phyloP scores from a whole-genome alignment of 2,113 vertebrate genomes.

The Corynorhinus townsendii region DNA sequence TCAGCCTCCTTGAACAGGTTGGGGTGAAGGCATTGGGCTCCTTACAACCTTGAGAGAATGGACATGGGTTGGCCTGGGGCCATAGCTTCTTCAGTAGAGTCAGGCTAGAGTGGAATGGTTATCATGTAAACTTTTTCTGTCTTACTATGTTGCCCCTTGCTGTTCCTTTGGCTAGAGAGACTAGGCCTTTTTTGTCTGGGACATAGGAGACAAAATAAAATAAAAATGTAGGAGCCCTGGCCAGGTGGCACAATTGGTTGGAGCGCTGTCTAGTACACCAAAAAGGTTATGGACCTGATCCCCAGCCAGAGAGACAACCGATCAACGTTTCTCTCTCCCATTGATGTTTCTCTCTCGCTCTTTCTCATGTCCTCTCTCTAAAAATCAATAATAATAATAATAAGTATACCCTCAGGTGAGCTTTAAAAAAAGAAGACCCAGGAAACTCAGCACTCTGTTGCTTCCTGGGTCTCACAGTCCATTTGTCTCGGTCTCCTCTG shows the following conservation, averaged over 20 bases:
- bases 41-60: background rate
- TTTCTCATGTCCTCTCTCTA: no score
- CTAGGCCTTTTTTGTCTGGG: background rate
- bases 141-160: background rate
- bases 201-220: background rate
- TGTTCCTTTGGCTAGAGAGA: background rate
- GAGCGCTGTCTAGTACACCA: no score
- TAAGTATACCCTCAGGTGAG: no score
- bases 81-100: background rate
- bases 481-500: background rate
- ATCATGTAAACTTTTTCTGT: background rate
- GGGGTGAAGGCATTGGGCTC: background rate
- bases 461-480: background rate
- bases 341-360: no score
- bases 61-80: no score
- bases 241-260: no score
- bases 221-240: no score
- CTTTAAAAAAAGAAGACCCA: background rate
- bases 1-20: background rate
- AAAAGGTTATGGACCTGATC: no score
- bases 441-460: background rate
- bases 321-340: no score
- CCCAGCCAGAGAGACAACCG: no score
- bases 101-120: background rate
- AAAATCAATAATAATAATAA: no score